Percentiles rank a stretch among this genome's conserved stretches.
Conservation (phyloP, 1,140 invertebrate species). For the Acromyrmex charruanus region DNA sequence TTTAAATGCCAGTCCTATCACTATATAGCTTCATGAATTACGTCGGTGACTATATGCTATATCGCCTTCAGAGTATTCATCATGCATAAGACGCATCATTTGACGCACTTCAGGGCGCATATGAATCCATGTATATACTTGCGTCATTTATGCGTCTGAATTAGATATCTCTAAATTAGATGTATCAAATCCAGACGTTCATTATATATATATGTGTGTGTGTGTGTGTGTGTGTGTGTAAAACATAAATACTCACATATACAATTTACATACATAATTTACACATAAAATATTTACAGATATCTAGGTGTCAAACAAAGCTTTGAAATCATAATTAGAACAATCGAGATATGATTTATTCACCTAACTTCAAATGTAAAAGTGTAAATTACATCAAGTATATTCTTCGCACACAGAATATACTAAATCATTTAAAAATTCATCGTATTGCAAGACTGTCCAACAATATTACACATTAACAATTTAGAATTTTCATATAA, state of each 20-base stretch:
- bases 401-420: neutral
- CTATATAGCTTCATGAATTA: slow-evolving; percentile 21
- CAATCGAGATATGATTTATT: neutral
- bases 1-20: slow-evolving; percentile 52
- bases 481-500: neutral
- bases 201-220: no score
- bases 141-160: neutral
- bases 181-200: slow-evolving; percentile 31
- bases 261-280: neutral
- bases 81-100: slow-evolving; percentile 68
- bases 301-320: neutral
- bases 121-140: slow-evolving; percentile 62
- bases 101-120: slow-evolving; percentile 66
- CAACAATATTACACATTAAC: neutral
- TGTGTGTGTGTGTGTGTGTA: no score
- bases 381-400: neutral
- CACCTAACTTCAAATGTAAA: neutral
- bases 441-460: neutral
- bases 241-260: no score
- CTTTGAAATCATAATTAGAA: neutral
- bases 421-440: slow-evolving; percentile 3
- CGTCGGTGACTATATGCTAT: neutral
- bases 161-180: slow-evolving; percentile 43
- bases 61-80: slow-evolving; percentile 56
- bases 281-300: neutral